A percentile compares a stretch with the other conserved stretches of the same genome.
Conservation (phyloP, 1,140 invertebrate species). For the Hyles euphorbiae region DNA sequence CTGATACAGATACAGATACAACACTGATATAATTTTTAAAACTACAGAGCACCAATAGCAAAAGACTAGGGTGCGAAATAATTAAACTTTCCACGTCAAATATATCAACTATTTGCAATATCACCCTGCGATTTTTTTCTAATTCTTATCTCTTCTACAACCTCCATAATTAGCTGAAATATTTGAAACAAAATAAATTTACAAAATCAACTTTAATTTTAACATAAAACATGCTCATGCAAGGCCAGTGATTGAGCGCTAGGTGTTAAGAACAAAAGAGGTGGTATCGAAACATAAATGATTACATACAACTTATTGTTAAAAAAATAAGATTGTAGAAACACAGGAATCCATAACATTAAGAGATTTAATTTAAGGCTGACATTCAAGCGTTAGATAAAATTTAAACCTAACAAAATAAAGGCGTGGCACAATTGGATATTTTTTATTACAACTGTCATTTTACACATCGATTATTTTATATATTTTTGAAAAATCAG, state of each 20-base stretch:
- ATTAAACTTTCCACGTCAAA: neutral
- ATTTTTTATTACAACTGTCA: too few species aligned
- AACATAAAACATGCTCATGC: conserved; percentile 13
- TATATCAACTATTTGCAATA: conserved; percentile 47
- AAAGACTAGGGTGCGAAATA: conserved; percentile 29
- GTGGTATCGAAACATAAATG: neutral
- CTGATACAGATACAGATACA: too few species aligned
- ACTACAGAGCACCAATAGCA: conserved; percentile 36
- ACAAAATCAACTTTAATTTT: conserved; percentile 9
- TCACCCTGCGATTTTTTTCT: conserved; percentile 69
- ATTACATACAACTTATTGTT: neutral
- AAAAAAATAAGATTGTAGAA: too few species aligned
- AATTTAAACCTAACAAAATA: too few species aligned
- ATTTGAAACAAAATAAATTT: conserved; percentile 23
- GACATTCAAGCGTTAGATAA: too few species aligned
- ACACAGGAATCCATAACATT: too few species aligned
- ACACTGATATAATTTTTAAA: conserved; percentile 17
- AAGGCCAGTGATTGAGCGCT: neutral
- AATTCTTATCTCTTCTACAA: conserved; percentile 73
- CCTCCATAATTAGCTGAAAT: conserved; percentile 74
- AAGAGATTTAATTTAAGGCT: too few species aligned
- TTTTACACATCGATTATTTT: too few species aligned
- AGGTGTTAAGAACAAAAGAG: conserved; percentile 1
- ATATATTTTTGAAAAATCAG: too few species aligned
- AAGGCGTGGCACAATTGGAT: too few species aligned